A percentile compares a stretch with the other conserved stretches of the same genome.
These are phyloP conservation scores for Exocentrus adspersus DNA, from an alignment of 2,888 invertebrate species.

Conservation along the genomic window DNA sequence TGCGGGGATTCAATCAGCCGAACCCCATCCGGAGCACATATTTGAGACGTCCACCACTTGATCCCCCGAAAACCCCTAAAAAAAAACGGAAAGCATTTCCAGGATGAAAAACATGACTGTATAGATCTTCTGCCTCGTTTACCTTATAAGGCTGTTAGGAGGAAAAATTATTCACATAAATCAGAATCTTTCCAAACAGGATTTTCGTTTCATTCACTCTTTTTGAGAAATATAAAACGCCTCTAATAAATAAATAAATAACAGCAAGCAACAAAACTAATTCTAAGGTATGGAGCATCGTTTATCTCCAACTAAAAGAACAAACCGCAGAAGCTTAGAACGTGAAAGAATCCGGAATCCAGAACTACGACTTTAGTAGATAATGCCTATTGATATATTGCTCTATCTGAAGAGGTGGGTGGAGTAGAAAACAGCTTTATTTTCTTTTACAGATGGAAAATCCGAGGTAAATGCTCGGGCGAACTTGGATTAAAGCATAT, in stretches of 20 bases:
- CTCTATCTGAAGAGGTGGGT: background rate
- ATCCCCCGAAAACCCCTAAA: slow-evolving; percentile 11
- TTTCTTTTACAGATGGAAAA: background rate
- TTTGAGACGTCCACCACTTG: slow-evolving; percentile 21
- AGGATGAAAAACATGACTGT: too few species aligned
- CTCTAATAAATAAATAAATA: too few species aligned
- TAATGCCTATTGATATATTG: background rate
- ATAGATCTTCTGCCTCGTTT: too few species aligned
- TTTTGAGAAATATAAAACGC: too few species aligned
- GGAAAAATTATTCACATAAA: too few species aligned
- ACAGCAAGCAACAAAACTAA: background rate
- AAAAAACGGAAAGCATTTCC: too few species aligned
- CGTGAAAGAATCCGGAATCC: background rate
- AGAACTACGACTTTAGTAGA: background rate
- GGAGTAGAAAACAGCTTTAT: background rate
- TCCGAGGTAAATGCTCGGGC: background rate
- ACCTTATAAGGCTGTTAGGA: too few species aligned
- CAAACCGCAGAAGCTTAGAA: background rate
- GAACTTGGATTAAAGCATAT: background rate
- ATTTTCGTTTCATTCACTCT: too few species aligned
- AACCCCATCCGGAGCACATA: slow-evolving; percentile 17
- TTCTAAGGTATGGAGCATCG: background rate
- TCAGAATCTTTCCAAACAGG: too few species aligned
- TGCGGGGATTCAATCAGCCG: slow-evolving; percentile 30
- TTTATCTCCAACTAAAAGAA: background rate